Evolutionary conservation across 2,888 invertebrate species (phyloP).

Genomic region (Ceramica pisi): DNA sequence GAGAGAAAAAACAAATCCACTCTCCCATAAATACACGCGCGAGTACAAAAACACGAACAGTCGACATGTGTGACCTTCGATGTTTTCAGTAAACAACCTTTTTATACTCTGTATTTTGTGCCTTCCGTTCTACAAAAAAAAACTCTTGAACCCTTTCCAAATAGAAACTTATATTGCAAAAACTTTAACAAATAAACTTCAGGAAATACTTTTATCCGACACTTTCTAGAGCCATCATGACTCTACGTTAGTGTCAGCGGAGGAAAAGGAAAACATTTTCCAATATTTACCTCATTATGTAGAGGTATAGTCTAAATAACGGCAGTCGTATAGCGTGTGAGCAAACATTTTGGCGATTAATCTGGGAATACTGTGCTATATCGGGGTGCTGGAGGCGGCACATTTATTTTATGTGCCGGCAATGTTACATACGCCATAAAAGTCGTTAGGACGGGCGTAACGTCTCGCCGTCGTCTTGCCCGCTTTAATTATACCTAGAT

Average conservation of each 20-base stretch:
- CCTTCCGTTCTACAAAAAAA: slow-evolving; percentile 53
- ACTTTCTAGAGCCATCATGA: slow-evolving; percentile 63
- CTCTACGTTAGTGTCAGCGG: slow-evolving; percentile 62
- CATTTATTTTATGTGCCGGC: slow-evolving; percentile 90
- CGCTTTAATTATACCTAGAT: slow-evolving; percentile 90
- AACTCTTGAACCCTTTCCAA: slow-evolving; percentile 55
- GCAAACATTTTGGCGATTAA: slow-evolving; percentile 90
- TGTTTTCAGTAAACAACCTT: slow-evolving; percentile 55
- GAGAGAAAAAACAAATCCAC: slow-evolving; percentile 41
- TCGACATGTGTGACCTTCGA: slow-evolving; percentile 57
- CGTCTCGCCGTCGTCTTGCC: slow-evolving; percentile 90
- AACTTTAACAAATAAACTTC: slow-evolving; percentile 64
- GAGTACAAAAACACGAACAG: slow-evolving; percentile 36
- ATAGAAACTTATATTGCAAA: slow-evolving; percentile 63
- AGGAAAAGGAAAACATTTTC: slow-evolving; percentile 73
- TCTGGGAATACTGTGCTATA: slow-evolving; percentile 86
- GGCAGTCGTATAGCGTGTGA: slow-evolving; percentile 82
- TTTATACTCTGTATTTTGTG: slow-evolving; percentile 50
- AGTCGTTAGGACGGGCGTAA: slow-evolving; percentile 90
- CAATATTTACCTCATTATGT: slow-evolving; percentile 81
- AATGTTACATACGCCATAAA: slow-evolving; percentile 91
- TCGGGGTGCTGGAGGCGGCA: slow-evolving; percentile 86
- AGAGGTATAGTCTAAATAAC: slow-evolving; percentile 79
- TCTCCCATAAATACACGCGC: slow-evolving; percentile 24
- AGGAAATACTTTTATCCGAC: slow-evolving; percentile 61